Base-by-base conservation (phyloP, 1,140 invertebrate species). In the Camponotus vicinus region DNA sequence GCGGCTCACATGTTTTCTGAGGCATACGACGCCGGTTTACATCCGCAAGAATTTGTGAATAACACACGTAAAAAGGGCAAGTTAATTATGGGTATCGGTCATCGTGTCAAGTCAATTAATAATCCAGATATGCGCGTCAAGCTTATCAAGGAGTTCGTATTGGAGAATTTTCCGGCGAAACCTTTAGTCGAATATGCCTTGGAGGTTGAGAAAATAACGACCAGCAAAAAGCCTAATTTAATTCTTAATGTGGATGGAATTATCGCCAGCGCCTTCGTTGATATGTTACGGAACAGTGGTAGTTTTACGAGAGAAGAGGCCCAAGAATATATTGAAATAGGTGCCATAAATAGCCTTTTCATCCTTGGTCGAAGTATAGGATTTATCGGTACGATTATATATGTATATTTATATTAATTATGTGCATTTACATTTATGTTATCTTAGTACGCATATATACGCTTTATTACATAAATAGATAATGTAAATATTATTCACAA, bases 231-330 rank as follows among this genome's bases (percentile, higher is more conserved):
- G 95, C 99, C 99, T 21, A 99, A 99, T 96, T 96, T 99, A 42
- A 99, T 99, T 94, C 96, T 99, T 32, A 99, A 99, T 95, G 99
- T 99, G 13, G 99, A 99, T 96, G 99, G 99, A 85, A 98, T 99
- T 88, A 99, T 99, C 93, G 99, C 99, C 3, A 98, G 98, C 40
- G 97, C 98, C 7, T 99, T 99, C 95, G 99, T 99, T 15, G 99
- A 99, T 95, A 97, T 99, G 95, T 96, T 99, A 70, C 96, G 99
- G 80, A 97, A 99, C 93, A 98, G 97, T 90, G 98, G 98, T 59
- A 97, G 97, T 83, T 99, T 99, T 93, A 99, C 99, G 0, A 97
- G 98, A 91, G 99, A 99, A 96, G 99, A 99, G 95, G 99, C 99
- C 3, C 97, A 98, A 93, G 99, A 99, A 93, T 99, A 99, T 93